Evolutionary conservation across 2,113 vertebrate genomes (phyloP), one percentile per base, ranked within the genome.

Genomic region (Nothobranchius furzeri): DNA sequence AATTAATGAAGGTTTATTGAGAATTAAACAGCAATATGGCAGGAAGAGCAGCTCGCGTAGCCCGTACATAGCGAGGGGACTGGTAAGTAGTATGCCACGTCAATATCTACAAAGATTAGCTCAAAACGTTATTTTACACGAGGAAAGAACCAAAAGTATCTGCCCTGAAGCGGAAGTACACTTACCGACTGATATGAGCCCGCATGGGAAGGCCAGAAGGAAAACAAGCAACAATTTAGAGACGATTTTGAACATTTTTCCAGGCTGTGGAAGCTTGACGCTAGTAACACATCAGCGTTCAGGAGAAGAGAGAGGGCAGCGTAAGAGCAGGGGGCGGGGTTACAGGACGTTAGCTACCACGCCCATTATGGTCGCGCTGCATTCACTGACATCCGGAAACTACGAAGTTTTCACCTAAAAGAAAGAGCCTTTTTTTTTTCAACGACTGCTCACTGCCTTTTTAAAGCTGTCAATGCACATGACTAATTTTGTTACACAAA

Each of bases 131-230:
- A 7, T 9, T 3, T 11, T 8, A 12, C 40, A 8, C 17, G 1
- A 66, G 0, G 4, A 14, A n/a, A 48, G 25, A 25, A 12, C 9
- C 5, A 2, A 17, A 68, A 46, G 2, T 0, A 9, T n/a, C 42
- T 15, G 9, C 12, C 53, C 13, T 1, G 20, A 12, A 49, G 1
- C 6, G 15, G 3, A 8, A 0, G 24, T 2, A 4, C 6, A 82
- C 90, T 90, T 63, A 93, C 92, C 89, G 40, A 86, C 17, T 35
- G 82, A 81, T 13, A 89, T 47, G 0, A 91, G 25, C 0, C 87
- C 83, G 2, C 87, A 91, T 2, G 90, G 91, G 49, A 93, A 90
- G 52, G 90, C 87, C 50, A 93, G 58, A 1, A 93, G 83, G 9
- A 92, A 85, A 7, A 92, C 45, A 12, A 93, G 61, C 63, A 90